Percentiles rank a stretch among this genome's conserved stretches.
Evolutionary conservation across 2,888 invertebrate genomes (phyloP).

Genomic region (Eupelmus urozonus): DNA sequence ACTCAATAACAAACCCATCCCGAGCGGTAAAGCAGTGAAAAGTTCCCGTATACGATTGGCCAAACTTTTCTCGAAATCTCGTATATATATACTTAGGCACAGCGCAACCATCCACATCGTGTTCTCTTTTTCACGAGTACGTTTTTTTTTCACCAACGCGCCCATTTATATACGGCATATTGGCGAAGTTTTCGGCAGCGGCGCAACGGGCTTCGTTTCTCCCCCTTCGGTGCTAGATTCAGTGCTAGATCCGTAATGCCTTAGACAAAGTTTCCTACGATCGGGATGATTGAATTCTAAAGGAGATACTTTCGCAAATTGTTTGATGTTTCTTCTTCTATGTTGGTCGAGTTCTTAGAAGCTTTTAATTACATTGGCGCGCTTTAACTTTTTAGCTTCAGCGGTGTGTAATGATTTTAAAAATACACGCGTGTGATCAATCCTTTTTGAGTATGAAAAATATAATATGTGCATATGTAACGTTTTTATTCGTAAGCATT

Average conservation of each 20-base stretch:
- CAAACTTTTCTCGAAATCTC: no score
- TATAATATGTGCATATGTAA: no score
- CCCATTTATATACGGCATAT: constrained; percentile 1
- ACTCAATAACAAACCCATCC: not conserved
- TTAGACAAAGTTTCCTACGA: constrained; percentile 10
- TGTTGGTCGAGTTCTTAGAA: not conserved
- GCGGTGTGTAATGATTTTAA: no score
- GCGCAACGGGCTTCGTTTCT: not conserved
- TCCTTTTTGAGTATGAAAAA: constrained; percentile 5
- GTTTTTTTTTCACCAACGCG: not conserved
- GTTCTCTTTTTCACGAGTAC: not conserved
- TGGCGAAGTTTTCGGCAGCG: constrained; percentile 10
- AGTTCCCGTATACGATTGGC: not conserved
- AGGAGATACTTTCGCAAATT: constrained; percentile 2
- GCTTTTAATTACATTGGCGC: not conserved
- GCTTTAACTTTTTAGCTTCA: no score
- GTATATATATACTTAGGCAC: no score
- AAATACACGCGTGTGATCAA: no score
- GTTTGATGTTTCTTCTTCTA: not conserved
- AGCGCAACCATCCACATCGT: no score
- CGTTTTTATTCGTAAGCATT: no score
- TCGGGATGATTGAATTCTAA: constrained; percentile 30
- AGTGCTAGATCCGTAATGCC: not conserved
- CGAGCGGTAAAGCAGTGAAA: not conserved
- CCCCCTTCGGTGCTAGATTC: not conserved